phyloP scores from a whole-genome alignment of 2,113 vertebrate species.

The Andinoacara biseriatus region DNA sequence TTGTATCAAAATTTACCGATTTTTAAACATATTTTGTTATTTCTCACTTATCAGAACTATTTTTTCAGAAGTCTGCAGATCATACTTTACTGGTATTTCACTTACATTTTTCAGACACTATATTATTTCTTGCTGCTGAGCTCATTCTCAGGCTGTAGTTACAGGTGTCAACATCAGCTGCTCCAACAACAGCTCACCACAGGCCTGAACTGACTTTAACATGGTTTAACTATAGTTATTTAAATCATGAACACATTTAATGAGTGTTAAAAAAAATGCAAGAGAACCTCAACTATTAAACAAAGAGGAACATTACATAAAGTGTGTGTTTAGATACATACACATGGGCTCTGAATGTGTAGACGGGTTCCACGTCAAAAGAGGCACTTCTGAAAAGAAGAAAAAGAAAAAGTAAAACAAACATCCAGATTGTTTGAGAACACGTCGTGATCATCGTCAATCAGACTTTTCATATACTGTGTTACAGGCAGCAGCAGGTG shows the following conservation, averaged over 20 bases:
- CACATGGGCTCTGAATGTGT: conserved; percentile 98
- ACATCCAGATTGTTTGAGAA: not conserved
- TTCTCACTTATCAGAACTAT: too few relatives aligned
- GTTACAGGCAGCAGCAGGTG: not conserved
- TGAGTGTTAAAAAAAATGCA: not conserved
- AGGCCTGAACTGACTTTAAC: not conserved
- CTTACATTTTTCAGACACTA: not conserved
- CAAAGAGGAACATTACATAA: not conserved
- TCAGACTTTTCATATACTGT: not conserved
- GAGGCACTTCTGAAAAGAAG: conserved; percentile 94
- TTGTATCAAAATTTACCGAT: too few relatives aligned
- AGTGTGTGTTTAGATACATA: conserved; percentile 78
- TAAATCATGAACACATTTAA: not conserved
- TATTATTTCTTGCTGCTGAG: not conserved
- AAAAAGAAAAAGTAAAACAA: conserved; percentile 20
- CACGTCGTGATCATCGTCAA: not conserved
- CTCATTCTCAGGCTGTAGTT: not conserved
- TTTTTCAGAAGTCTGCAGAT: too few relatives aligned
- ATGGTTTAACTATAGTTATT: not conserved
- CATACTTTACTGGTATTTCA: not conserved
- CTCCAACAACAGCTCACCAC: not conserved
- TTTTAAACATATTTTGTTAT: not conserved
- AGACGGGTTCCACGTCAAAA: conserved; percentile 98
- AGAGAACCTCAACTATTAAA: not conserved
- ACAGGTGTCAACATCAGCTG: not conserved